A percentile compares a stretch with the other conserved stretches of the same genome.
Evolutionary conservation across 2,113 vertebrate species (phyloP).

Genomic region (Oophaga pumilio): DNA sequence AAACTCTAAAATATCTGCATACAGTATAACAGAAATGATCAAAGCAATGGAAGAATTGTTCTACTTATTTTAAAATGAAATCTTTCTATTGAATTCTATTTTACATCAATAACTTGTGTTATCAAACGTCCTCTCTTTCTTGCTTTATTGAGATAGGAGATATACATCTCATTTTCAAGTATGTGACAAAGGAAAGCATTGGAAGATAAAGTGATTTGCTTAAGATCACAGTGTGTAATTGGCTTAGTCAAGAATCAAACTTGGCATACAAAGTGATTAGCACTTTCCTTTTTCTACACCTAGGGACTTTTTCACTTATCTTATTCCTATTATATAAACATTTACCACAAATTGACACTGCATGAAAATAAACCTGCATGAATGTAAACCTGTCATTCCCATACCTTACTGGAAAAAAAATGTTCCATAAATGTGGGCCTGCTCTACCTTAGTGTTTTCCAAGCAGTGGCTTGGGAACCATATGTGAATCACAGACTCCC

Average conservation of each 20-base stretch:
- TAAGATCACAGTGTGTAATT: conserved; percentile 20
- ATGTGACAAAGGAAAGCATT: conserved; percentile 13
- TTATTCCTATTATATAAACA: background rate
- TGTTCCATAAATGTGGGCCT: background rate
- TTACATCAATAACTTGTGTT: conserved; percentile 7
- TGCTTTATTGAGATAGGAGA: conserved; percentile 37
- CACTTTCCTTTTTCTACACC: conserved; percentile 15
- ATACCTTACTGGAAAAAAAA: background rate
- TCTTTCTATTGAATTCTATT: conserved; percentile 7
- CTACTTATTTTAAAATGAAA: background rate
- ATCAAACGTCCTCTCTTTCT: conserved; percentile 34
- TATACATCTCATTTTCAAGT: conserved; percentile 49
- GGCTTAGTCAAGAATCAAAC: conserved; percentile 6
- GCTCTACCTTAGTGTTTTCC: background rate
- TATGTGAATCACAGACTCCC: too few relatives aligned
- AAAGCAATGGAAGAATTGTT: background rate
- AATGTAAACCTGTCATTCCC: background rate
- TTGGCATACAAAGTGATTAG: conserved; percentile 15
- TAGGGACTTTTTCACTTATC: background rate
- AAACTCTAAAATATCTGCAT: background rate
- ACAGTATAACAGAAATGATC: conserved; percentile 1
- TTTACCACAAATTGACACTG: background rate
- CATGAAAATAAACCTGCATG: background rate
- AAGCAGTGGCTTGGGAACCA: too few relatives aligned
- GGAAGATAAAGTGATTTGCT: background rate